Evolutionary conservation across 2,797 vertebrate species (phyloP), one percentile per base, ranked within the genome.

Genomic region (Neomorphus geoffroyi): DNA sequence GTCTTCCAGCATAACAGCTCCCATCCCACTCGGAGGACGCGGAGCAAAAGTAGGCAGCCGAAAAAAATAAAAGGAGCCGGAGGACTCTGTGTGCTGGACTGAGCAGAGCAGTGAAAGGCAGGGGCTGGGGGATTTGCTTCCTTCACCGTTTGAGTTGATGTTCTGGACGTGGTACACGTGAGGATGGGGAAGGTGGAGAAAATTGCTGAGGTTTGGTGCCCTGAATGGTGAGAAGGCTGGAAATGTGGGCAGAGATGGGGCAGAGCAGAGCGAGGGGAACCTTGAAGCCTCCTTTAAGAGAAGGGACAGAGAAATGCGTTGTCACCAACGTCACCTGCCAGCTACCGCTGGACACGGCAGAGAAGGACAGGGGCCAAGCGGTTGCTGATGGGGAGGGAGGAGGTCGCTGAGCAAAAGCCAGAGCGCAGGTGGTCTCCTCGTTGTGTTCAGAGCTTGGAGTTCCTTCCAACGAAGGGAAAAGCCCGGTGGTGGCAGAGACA

Each of bases 401-500:
- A 58, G 39, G 21, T 28, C 60, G 32, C 37, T 0, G 3, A 64
- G 50, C 39, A 54, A 65, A 9, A 1, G 0, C 28, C 0, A 5
- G 5, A 6, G 2, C 8, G 32, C 0, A 2, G 19, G 30, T 64
- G 32, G 18, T 64, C 30, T 39, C 33, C 43, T 72, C 56, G 23
- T 22, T 2, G 2, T 58, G 5, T 43, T 54, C 11, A 50, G 15
- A 8, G 19, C 33, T 53, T 53, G 18, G n/a, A 8, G 41, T 37
- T 23, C 28, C 45, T 46, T 65, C 61, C 46, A 50, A 4, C 26
- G 8, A 12, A 2, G 39, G 51, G 26, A 37, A 51, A 45, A 3
- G 35, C 9, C 51, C 26, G 88, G 19, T 4, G 5, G 13, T 18
- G 23, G 1, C n/a, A 16, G 33, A 56, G 45, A 35, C 0, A 0